These are phyloP conservation scores for Drosophila ironensis DNA, from an alignment of 1,140 invertebrate genomes.

Conservation along the genomic window DNA sequence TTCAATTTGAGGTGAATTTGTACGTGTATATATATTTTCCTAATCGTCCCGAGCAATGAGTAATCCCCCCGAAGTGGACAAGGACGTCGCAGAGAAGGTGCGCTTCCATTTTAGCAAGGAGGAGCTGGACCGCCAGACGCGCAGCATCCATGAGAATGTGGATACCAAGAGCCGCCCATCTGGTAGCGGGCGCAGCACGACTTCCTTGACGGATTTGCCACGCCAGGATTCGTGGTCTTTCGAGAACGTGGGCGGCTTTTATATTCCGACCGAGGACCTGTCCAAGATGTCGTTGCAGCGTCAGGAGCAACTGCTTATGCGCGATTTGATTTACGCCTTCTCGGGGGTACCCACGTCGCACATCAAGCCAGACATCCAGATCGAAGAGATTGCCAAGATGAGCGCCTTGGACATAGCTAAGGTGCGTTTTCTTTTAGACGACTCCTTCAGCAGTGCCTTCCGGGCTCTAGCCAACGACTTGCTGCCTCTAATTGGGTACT, in stretches of 20 bases:
- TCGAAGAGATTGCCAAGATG: conserved; percentile 24
- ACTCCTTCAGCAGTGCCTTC: conserved; percentile 38
- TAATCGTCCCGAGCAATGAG: neutral
- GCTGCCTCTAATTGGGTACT: conserved; percentile 48
- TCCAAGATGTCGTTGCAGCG: conserved; percentile 17
- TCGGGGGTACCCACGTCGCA: conserved; percentile 56
- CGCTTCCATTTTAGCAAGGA: conserved; percentile 22
- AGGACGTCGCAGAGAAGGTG: conserved; percentile 8
- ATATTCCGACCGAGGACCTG: conserved; percentile 45
- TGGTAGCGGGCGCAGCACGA: neutral
- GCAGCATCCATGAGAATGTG: neutral
- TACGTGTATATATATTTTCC: conserved; percentile 1
- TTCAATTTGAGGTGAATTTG: neutral
- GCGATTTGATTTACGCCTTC: conserved; percentile 62
- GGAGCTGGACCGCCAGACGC: conserved; percentile 20
- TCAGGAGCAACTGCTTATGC: conserved; percentile 51
- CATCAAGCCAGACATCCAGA: conserved; percentile 33
- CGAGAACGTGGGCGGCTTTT: conserved; percentile 56
- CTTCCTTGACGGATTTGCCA: neutral
- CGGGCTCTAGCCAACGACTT: conserved; percentile 33
- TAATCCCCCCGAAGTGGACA: neutral
- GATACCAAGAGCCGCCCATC: neutral
- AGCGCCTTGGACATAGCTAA: conserved; percentile 24
- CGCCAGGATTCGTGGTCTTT: conserved; percentile 43
- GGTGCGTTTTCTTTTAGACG: conserved; percentile 48